Percentiles rank a stretch among this genome's conserved stretches.
Evolutionary conservation across 2,888 invertebrate species (phyloP).

Genomic region (Lepidonotus clava): DNA sequence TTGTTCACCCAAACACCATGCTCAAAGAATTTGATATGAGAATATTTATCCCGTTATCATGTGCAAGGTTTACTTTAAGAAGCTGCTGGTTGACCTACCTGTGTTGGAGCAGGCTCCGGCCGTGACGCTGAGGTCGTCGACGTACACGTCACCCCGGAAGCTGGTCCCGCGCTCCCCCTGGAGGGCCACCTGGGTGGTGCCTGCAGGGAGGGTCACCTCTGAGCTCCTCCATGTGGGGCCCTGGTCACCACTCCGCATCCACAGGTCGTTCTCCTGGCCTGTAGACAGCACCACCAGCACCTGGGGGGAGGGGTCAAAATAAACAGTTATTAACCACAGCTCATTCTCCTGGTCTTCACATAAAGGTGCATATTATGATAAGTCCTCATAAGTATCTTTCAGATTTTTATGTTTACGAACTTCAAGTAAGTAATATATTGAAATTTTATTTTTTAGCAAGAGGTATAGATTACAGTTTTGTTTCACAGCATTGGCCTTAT

Average conservation of each 20-base stretch:
- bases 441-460: too few relatives aligned
- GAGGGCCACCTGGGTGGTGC: neutral
- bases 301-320: neutral
- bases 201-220: neutral
- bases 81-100: constrained; percentile 5
- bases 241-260: constrained; percentile 39
- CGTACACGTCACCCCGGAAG: constrained; percentile 14
- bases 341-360: too few relatives aligned
- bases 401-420: too few relatives aligned
- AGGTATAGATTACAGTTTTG: too few relatives aligned
- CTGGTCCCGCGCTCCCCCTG: neutral
- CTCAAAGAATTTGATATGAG: too few relatives aligned
- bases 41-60: too few relatives aligned
- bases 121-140: constrained; percentile 52
- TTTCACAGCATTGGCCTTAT: neutral
- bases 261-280: neutral
- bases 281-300: neutral
- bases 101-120: neutral
- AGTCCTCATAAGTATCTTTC: too few relatives aligned
- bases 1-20: too few relatives aligned
- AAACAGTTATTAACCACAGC: too few relatives aligned
- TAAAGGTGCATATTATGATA: too few relatives aligned
- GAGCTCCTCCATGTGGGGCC: neutral
- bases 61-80: too few relatives aligned
- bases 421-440: too few relatives aligned